These are phyloP conservation scores for Sigmodon hispidus DNA, from an alignment of 2,113 vertebrate genomes.

Conservation along the genomic window DNA sequence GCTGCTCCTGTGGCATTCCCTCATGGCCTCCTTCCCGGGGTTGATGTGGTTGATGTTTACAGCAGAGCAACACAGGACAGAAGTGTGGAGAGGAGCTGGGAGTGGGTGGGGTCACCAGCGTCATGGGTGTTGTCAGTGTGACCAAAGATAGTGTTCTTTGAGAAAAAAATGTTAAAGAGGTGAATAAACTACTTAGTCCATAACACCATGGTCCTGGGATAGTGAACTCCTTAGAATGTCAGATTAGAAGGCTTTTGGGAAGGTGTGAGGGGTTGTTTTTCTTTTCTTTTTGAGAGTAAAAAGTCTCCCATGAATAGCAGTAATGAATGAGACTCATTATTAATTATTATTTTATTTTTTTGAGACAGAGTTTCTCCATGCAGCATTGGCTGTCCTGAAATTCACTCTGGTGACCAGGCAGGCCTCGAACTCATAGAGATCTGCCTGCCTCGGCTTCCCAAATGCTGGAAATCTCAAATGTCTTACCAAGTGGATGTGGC, in stretches of 20 bases:
- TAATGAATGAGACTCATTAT: not conserved
- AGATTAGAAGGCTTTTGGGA: not conserved
- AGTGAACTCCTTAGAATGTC: not conserved
- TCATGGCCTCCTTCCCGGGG: not conserved
- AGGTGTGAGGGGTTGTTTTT: not conserved
- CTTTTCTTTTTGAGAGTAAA: not conserved
- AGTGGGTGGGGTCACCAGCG: too few species aligned
- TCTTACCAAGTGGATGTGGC: not conserved
- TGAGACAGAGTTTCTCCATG: not conserved
- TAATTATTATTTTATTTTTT: not conserved
- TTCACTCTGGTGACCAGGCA: not conserved
- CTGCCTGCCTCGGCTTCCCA: not conserved
- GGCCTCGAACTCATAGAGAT: not conserved
- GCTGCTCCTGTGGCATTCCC: rapidly evolving
- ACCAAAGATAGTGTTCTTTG: not conserved
- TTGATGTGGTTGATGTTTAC: not conserved
- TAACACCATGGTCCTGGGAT: not conserved
- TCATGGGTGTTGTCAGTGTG: not conserved
- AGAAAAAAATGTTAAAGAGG: not conserved
- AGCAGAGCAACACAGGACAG: not conserved
- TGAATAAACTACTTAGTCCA: not conserved
- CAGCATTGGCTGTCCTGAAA: not conserved
- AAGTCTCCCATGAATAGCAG: not conserved
- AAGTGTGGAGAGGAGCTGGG: not conserved
- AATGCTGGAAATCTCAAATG: not conserved